Base-by-base conservation (phyloP, 1,140 invertebrate genomes). In the Spodoptera frugiperda region DNA sequence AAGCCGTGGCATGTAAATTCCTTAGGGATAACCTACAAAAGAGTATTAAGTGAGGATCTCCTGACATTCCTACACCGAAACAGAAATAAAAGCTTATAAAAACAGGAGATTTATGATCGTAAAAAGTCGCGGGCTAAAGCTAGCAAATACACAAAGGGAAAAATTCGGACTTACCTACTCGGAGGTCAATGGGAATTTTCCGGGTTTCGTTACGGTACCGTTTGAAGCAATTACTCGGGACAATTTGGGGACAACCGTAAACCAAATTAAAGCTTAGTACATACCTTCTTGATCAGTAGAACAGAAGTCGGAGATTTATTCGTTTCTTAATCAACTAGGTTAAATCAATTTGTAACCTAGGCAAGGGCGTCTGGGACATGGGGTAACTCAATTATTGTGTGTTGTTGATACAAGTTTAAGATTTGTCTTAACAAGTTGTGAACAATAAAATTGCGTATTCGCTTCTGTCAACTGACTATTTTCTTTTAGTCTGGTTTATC, bases 191-290 rank as follows among this genome's bases (percentile, higher is more conserved):
- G 21, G 49, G 30, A 68, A 55, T n/a, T 74, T 74, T 67, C 61
- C 63, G 14, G 33, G 11, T 48, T 74, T 48, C 14, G 39, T 51
- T 57, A 48, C 11, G 11, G 14, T 6, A 30, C 39, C n/a, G 53
- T 79, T 75, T 76, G 51, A 14, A 55, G 74, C 61, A 76, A 76
- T 76, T 76, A 76, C 63, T 12, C 12, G 59, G 63, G 53, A 76
- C 74, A 68, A 76, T 76, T 61, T 76, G 61, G 9, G 53, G 48
- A 57, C 49, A 54, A 54, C 51, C 61, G 61, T 76, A 76, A 76
- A 67, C 63, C 61, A 68, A 61, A 55, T 76, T 76, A 76, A 68
- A 67, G 61, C 30, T 54, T 25, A 6, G 49, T 25, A 33, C 21
- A 25, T 51, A 67, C 65, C 53, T 57, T 55, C 51, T 71, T 57